A percentile compares a stretch with the other conserved stretches of the same genome.
phyloP scores from a whole-genome alignment of 2,888 invertebrate genomes.

The Pristionchus fissidentatus region DNA sequence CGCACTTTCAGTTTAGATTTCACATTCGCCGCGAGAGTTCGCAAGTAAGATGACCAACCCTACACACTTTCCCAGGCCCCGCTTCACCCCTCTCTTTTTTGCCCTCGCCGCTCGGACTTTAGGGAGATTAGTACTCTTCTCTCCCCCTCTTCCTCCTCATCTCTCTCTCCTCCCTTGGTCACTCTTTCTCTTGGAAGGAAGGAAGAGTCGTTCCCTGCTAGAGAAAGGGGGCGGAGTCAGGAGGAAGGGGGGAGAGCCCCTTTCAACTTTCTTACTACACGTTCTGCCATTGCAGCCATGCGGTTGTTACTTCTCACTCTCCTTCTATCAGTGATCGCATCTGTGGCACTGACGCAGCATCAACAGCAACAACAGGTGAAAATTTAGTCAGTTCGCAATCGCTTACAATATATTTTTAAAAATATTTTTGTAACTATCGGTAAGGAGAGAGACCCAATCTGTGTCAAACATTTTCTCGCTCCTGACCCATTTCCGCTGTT shows the following conservation, averaged over 20 bases:
- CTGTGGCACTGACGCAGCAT: no score
- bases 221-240: conserved; percentile 7
- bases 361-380: no score
- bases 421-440: no score
- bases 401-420: no score
- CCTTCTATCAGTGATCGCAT: no score
- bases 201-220: background rate
- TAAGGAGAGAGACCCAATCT: no score
- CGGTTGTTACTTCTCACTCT: conserved; percentile 14
- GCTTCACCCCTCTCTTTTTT: background rate
- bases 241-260: background rate
- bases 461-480: no score
- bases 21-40: no score
- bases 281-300: background rate
- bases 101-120: conserved; percentile 5
- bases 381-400: no score
- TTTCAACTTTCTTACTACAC: background rate
- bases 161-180: conserved; percentile 29
- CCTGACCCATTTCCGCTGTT: no score
- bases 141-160: conserved; percentile 11
- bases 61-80: background rate
- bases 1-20: no score
- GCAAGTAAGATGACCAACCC: no score
- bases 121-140: conserved; percentile 35
- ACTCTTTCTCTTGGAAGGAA: conserved; percentile 9